Conservation (phyloP, 2,888 invertebrate genomes). For the Serripes groenlandicus region DNA sequence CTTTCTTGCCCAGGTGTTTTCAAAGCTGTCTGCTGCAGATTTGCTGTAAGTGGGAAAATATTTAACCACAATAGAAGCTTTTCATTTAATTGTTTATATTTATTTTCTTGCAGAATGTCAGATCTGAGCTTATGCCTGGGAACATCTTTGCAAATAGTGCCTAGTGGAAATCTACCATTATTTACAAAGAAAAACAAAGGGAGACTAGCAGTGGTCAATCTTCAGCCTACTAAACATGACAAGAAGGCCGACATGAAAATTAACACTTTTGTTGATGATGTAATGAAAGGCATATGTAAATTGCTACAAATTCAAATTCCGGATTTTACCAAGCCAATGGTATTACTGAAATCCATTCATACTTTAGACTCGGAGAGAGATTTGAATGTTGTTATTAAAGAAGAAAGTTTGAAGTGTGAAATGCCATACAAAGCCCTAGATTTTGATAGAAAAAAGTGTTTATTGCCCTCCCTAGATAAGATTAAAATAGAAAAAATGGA, state of each 20-base stretch:
- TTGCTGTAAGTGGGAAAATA: no score
- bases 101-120: no score
- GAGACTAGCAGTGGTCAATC: slow-evolving; percentile 96
- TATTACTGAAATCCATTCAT: slow-evolving; percentile 75
- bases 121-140: slow-evolving; percentile 98
- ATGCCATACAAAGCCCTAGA: slow-evolving; percentile 5
- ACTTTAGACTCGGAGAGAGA: slow-evolving; percentile 60
- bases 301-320: slow-evolving; percentile 92
- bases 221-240: slow-evolving; percentile 99
- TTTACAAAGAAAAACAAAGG: slow-evolving; percentile 93
- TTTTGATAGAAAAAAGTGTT: slow-evolving; percentile 20
- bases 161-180: slow-evolving; percentile 97
- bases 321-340: slow-evolving; percentile 88
- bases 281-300: slow-evolving; percentile 88
- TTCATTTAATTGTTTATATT: no score
- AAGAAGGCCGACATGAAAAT: slow-evolving; percentile 96
- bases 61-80: no score
- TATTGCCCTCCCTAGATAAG: not conserved
- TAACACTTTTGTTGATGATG: slow-evolving; percentile 95
- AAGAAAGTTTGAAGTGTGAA: slow-evolving; percentile 29
- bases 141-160: slow-evolving; percentile 98
- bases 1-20: no score
- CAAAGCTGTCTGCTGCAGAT: no score
- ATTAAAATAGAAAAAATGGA: not conserved
- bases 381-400: slow-evolving; percentile 60